These are phyloP conservation scores for Delphinapterus leucas DNA, from an alignment of 2,113 vertebrate species.

Conservation along the genomic window DNA sequence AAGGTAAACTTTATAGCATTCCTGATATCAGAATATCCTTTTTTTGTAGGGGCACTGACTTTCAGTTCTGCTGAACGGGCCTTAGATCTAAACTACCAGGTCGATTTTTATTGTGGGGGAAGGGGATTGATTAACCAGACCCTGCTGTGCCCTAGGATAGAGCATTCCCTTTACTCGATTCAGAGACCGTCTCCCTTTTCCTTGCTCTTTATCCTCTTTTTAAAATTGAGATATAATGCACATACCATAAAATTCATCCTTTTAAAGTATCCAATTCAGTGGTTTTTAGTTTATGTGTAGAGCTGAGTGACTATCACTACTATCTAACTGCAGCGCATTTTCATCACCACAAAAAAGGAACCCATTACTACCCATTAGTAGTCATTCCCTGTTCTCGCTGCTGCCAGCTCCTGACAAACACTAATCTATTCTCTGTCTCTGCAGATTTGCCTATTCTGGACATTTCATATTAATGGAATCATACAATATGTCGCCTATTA, in stretches of 20 bases:
- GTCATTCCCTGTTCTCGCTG: neutral
- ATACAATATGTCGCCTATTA: neutral
- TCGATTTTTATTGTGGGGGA: neutral
- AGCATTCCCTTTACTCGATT: neutral
- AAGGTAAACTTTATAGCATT: neutral
- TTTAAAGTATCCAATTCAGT: neutral
- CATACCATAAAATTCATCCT: neutral
- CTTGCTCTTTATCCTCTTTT: neutral
- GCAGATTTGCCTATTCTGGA: neutral
- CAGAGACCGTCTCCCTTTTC: neutral
- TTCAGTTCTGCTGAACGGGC: neutral
- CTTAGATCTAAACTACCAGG: neutral
- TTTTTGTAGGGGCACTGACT: neutral
- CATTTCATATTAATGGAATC: neutral
- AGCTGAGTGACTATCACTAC: neutral
- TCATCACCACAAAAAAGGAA: neutral
- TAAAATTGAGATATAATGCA: neutral
- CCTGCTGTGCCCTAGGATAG: neutral
- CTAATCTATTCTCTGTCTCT: neutral
- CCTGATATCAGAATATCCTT: neutral
- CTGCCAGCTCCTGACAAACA: neutral
- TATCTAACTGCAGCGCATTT: neutral
- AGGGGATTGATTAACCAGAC: neutral
- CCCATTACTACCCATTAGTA: neutral
- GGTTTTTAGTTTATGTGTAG: neutral